Evolutionary conservation across 2,113 vertebrate genomes (phyloP).

Genomic region (Peromyscus polionotus): DNA sequence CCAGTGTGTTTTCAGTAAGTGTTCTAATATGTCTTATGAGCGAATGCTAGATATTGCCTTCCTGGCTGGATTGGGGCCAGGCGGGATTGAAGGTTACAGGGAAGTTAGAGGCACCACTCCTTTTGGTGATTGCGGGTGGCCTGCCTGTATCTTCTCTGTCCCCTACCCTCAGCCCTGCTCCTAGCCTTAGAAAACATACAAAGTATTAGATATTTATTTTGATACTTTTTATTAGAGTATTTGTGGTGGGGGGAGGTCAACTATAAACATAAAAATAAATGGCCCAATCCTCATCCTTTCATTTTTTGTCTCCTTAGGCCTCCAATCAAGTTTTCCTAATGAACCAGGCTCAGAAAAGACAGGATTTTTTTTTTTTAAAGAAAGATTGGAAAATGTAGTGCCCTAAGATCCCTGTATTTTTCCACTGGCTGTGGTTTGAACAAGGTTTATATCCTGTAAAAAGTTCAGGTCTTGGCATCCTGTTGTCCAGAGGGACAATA

Average conservation of each 20-base stretch:
- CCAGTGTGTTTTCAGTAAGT: conserved; percentile 19
- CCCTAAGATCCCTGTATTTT: neutral
- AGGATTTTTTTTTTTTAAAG: neutral
- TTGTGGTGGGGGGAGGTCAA: neutral
- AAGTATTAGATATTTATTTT: too few relatives aligned
- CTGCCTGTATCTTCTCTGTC: neutral
- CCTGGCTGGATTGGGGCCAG: neutral
- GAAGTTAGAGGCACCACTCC: neutral
- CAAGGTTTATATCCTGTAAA: neutral
- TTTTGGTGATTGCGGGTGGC: neutral
- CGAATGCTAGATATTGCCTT: neutral
- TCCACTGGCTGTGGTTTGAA: neutral
- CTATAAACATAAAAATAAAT: conserved; percentile 31
- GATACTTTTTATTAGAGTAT: conserved; percentile 13
- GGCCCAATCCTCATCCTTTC: neutral
- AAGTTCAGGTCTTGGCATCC: neutral
- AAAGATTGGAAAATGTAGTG: neutral
- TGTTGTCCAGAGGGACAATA: too few relatives aligned
- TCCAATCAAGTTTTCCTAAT: conserved; percentile 11
- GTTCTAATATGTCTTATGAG: neutral
- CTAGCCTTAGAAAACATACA: neutral
- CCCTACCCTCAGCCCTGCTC: neutral
- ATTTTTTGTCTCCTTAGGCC: neutral
- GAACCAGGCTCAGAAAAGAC: neutral
- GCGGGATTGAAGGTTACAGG: neutral